Base-by-base conservation (phyloP, 2,888 invertebrate genomes). In the Syritta pipiens region DNA sequence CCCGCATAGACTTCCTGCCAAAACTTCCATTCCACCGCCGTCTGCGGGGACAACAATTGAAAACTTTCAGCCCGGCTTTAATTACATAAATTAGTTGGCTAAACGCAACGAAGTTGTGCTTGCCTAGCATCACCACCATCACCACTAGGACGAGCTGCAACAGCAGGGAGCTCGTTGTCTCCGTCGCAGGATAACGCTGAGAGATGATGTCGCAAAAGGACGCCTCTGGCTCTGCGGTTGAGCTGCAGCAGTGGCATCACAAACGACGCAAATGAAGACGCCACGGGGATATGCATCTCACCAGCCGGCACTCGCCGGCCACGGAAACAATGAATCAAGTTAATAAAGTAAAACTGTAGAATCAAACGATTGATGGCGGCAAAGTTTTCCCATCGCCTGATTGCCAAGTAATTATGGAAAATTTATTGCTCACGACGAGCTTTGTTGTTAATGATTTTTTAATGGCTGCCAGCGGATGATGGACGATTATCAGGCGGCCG, bases 1-100 rank as follows among this genome's bases (percentile, higher is more conserved):
- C 22, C 12, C 20, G 26, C 37, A 48, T 40, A 24, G 6, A 19
- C 32, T 69, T 42, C 63, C 24, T 14, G 6, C 30, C 62, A 57
- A 59, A 51, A 10, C 32, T 19, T 49, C 9, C 28, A 4, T 7
- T 24, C 20, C 30, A 1, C 24, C 30, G 20, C 40, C 49, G 35
- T 46, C 57, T 30, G 76, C 26, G 71, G 71, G 57, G 71, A 71
- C 40, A 65, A 77, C 76, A 71, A 77, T 71, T 77, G 44, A 65
- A 77, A 77, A 77, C 46, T 77, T 76, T 53, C 17, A 59, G 57
- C 20, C 28, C 20, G 40, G 63, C 71, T 71, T 77, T 77, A 77
- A 71, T 77, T 77, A 59, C 65, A 77, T 77, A 65, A 77, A 77
- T 77, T 71, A 65, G 59, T 65, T 77, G 63, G 53, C 44, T 63